phyloP scores from a whole-genome alignment of 2,797 vertebrate species.

The Ibycter americanus region DNA sequence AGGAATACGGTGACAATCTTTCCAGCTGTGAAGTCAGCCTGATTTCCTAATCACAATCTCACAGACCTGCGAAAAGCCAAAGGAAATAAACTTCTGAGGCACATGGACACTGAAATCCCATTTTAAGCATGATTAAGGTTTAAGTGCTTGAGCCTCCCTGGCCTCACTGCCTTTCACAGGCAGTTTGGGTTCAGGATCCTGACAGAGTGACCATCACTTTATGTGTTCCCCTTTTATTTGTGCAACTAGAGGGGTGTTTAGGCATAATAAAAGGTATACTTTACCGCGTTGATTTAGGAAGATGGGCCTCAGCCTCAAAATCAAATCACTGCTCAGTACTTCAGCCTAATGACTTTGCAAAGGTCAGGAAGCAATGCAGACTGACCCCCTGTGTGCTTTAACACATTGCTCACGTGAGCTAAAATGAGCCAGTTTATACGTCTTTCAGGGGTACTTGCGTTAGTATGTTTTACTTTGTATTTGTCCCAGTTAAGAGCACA shows the following conservation, averaged over 20 bases:
- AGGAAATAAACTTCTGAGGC: background rate
- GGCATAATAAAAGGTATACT: background rate
- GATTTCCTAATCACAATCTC: background rate
- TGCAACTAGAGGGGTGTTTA: background rate
- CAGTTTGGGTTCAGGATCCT: background rate
- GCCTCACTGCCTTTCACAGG: background rate
- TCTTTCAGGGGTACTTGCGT: background rate
- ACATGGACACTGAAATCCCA: background rate
- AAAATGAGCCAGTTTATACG: background rate
- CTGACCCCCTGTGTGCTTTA: background rate
- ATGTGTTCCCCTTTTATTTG: background rate
- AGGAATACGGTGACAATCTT: background rate
- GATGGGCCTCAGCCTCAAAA: background rate
- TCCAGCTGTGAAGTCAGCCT: background rate
- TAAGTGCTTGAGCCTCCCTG: background rate
- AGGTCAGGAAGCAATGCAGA: background rate
- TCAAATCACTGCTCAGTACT: background rate
- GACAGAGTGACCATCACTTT: background rate
- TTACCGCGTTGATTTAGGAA: background rate
- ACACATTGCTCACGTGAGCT: background rate
- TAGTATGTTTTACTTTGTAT: background rate
- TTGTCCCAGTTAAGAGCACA: background rate
- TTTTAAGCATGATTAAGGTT: background rate
- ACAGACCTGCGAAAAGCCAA: background rate
- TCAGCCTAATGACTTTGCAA: background rate